Evolutionary conservation across 2,888 invertebrate genomes (phyloP).

Genomic region (Exocentrus adspersus): DNA sequence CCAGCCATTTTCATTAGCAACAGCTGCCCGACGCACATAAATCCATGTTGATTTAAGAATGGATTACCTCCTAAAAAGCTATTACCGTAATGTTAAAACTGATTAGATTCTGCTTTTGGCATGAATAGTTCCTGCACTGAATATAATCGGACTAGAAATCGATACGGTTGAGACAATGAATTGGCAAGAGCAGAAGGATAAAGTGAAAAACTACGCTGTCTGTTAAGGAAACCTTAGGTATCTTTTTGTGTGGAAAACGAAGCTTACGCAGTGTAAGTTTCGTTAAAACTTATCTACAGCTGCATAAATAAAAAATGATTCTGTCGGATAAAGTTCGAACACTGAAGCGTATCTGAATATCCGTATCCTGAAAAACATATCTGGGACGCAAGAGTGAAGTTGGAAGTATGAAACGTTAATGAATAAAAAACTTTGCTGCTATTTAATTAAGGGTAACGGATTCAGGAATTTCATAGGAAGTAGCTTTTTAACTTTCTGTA

Average conservation of each 20-base stretch:
- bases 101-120: not conserved
- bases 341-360: not conserved
- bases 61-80: not conserved
- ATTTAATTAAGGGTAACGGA: too few species aligned
- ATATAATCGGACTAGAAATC: not conserved
- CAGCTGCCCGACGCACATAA: not conserved
- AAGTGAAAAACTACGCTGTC: not conserved
- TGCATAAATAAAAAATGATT: constrained; percentile 6
- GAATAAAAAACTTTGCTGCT: too few species aligned
- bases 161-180: not conserved
- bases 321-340: not conserved
- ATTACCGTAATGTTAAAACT: not conserved
- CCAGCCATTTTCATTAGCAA: not conserved
- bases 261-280: not conserved
- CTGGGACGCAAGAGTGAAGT: too few species aligned
- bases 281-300: constrained; percentile 9
- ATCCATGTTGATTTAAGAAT: not conserved
- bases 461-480: too few species aligned
- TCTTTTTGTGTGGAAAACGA: too few species aligned
- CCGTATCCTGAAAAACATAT: not conserved
- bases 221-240: not conserved
- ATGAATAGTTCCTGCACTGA: not conserved
- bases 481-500: too few species aligned
- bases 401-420: too few species aligned
- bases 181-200: not conserved